Base-by-base conservation (phyloP, 2,888 invertebrate species). In the Linnaemya vulpina region DNA sequence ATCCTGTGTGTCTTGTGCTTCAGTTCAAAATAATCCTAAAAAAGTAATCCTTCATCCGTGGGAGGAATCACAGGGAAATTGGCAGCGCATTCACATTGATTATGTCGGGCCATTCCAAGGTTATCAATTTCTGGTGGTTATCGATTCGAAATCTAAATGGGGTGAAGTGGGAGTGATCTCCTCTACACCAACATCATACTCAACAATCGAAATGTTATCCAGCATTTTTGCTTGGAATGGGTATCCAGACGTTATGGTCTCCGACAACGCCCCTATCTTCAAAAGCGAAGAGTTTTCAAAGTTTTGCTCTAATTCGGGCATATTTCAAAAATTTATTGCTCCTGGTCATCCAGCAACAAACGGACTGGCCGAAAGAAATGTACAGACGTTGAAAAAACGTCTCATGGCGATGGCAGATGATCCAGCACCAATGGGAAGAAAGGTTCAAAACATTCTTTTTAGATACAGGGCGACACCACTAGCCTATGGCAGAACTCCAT, bases 121-220 rank as follows among this genome's bases (percentile, higher is more conserved):
- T 0, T 10, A 40, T 40, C 25, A 65, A n/a, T 65, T 25, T 65
- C 25, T 65, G 10, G 43, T 43, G 3, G 43, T 65, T 7, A n/a
- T 65, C 25, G 63, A 65, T 11, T 3, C 62, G 4, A 62, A 62
- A 8, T 22, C 62, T 15, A 62, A 62, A 40, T 62, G 62, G 62
- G 60, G 40, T 1, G 62, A 86, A 55, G 51, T 80, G 13, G 73
- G 46, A 10, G 13, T 85, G 15, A 58, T 46, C 38, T 51, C 75
- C 20, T 17, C 40, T 20, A 58, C 82, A 22, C 86, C 87, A 17
- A 73, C 81, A 46, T 84, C 85, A 40, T 17, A 15, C 4, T 63
- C 46, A 62, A 84, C 76, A 13, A 82, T 87, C 3, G 82, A 84
- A 76, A 67, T 84, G 51, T 35, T 86, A 17, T 46, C 38, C 3